phyloP scores from a whole-genome alignment of 1,140 invertebrate genomes.

The Eriocheir sinensis region DNA sequence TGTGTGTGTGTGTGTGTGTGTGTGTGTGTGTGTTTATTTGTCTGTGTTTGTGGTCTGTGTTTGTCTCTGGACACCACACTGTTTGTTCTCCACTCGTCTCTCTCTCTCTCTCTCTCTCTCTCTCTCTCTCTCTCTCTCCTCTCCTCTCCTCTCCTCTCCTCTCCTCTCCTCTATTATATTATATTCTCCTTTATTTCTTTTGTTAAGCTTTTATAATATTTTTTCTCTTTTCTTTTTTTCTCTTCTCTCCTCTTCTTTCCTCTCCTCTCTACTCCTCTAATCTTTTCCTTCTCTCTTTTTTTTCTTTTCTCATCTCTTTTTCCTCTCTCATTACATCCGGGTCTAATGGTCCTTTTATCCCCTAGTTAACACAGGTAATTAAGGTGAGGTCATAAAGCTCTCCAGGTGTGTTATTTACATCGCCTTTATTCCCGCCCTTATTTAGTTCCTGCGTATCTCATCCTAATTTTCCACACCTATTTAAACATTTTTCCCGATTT shows the following conservation, averaged over 20 bases:
- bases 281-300: neutral
- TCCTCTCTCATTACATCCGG: neutral
- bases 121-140: neutral
- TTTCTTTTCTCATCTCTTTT: constrained; percentile 24
- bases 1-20: neutral
- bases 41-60: neutral
- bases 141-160: too few relatives aligned
- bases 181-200: too few relatives aligned
- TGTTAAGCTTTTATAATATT: too few relatives aligned
- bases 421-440: neutral
- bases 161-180: too few relatives aligned
- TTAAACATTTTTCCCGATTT: too few relatives aligned
- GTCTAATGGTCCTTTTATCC: neutral
- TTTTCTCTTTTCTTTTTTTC: too few relatives aligned
- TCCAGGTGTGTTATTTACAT: neutral
- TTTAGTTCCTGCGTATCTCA: neutral
- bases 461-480: neutral
- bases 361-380: constrained; percentile 6
- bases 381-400: neutral
- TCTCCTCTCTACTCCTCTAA: neutral
- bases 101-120: neutral
- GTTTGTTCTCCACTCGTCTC: too few relatives aligned
- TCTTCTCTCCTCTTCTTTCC: neutral
- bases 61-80: too few relatives aligned
- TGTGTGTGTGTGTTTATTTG: neutral